These are phyloP conservation scores for Papilio helenus DNA, from an alignment of 1,140 invertebrate species.

Conservation along the genomic window DNA sequence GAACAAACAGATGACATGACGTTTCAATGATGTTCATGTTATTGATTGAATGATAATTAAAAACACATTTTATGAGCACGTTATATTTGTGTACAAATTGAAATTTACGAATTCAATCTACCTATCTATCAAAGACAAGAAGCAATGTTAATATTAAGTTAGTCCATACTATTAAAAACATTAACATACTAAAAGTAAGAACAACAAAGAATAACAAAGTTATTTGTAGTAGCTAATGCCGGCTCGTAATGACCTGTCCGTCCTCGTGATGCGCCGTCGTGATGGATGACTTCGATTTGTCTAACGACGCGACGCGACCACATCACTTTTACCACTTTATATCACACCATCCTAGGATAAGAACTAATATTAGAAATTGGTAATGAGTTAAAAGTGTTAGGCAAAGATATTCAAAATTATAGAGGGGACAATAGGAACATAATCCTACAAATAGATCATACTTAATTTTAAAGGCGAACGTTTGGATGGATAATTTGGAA, in stretches of 20 bases:
- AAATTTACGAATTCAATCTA: neutral
- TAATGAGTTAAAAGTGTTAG: neutral
- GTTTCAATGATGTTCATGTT: neutral
- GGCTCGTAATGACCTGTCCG: conserved; percentile 6
- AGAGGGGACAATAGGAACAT: no score
- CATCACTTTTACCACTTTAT: neutral
- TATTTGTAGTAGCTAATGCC: neutral
- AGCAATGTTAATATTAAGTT: no score
- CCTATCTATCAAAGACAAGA: no score
- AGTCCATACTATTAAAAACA: neutral
- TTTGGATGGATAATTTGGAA: no score
- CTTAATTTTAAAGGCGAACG: no score
- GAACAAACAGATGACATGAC: neutral
- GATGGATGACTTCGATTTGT: conserved; percentile 26
- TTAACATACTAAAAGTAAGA: neutral
- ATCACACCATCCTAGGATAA: neutral
- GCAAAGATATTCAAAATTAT: no score
- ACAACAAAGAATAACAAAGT: conserved; percentile 15
- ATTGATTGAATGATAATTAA: neutral
- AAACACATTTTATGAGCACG: neutral
- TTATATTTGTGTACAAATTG: neutral
- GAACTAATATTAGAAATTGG: neutral
- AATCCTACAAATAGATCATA: no score
- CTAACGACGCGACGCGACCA: conserved; percentile 6
- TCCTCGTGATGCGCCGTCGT: conserved; percentile 21